Conservation (phyloP, 2,888 invertebrate genomes). For the Phaedon cochleariae region DNA sequence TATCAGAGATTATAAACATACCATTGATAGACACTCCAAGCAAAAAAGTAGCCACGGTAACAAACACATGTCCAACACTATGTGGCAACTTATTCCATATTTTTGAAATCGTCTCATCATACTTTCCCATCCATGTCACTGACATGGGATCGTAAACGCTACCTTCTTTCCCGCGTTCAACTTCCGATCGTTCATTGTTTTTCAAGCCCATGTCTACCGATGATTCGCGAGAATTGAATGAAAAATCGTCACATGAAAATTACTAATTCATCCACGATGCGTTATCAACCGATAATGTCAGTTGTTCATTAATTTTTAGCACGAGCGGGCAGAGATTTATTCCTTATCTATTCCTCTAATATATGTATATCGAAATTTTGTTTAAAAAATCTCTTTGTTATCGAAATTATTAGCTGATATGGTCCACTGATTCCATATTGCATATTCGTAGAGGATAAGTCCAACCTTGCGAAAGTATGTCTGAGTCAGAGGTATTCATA, state of each 20-base stretch:
- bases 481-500: no score
- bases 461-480: no score
- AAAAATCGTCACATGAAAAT: not conserved
- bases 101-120: slow-evolving; percentile 65
- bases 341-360: not conserved
- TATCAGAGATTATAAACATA: slow-evolving; percentile 49
- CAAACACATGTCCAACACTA: slow-evolving; percentile 66
- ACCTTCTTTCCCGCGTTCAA: not conserved
- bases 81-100: slow-evolving; percentile 68
- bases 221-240: not conserved
- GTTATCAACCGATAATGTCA: not conserved
- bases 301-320: not conserved
- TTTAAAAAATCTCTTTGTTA: no score
- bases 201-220: slow-evolving; percentile 15
- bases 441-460: no score
- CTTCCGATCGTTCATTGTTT: slow-evolving; percentile 4
- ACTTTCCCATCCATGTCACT: slow-evolving; percentile 70
- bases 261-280: not conserved
- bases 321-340: not conserved
- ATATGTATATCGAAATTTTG: no score
- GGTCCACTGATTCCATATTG: no score
- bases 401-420: no score
- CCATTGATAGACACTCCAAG: slow-evolving; percentile 72
- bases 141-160: slow-evolving; percentile 63
- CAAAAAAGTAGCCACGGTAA: slow-evolving; percentile 69